Evolutionary conservation across 2,888 invertebrate genomes (phyloP).

Genomic region (Ellobium chinense): DNA sequence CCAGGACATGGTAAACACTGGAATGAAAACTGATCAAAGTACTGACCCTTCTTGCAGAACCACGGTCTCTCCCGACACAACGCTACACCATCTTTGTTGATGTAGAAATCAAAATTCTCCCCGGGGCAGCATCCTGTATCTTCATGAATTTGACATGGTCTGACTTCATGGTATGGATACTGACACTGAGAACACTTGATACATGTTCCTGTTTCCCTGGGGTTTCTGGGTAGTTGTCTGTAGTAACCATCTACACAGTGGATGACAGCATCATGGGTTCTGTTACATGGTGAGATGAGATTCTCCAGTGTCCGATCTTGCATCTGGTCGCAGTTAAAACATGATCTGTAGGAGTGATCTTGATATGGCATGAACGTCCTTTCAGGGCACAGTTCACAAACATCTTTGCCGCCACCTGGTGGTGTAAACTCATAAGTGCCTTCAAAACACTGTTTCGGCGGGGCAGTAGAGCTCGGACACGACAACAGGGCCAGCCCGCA

Average conservation of each 20-base stretch:
- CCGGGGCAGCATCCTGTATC: neutral
- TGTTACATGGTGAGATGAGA: neutral
- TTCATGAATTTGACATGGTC: neutral
- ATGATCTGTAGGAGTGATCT: neutral
- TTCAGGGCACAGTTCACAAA: neutral
- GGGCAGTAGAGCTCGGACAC: too few species aligned
- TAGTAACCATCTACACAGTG: neutral
- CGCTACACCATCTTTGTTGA: too few species aligned
- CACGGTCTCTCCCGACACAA: too few species aligned
- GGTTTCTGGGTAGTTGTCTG: neutral
- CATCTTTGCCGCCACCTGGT: neutral
- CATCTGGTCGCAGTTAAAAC: neutral
- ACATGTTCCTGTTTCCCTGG: neutral
- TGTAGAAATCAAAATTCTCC: too few species aligned
- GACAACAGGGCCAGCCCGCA: too few species aligned
- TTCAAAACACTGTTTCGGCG: too few species aligned
- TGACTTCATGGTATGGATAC: neutral
- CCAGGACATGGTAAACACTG: too few species aligned
- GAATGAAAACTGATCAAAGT: too few species aligned
- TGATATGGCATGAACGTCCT: neutral
- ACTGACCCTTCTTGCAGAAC: too few species aligned
- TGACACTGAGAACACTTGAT: neutral
- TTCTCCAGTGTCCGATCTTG: neutral
- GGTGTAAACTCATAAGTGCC: too few species aligned
- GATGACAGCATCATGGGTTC: neutral